Conservation (phyloP, 2,888 invertebrate genomes). For the Cephus spinipes region DNA sequence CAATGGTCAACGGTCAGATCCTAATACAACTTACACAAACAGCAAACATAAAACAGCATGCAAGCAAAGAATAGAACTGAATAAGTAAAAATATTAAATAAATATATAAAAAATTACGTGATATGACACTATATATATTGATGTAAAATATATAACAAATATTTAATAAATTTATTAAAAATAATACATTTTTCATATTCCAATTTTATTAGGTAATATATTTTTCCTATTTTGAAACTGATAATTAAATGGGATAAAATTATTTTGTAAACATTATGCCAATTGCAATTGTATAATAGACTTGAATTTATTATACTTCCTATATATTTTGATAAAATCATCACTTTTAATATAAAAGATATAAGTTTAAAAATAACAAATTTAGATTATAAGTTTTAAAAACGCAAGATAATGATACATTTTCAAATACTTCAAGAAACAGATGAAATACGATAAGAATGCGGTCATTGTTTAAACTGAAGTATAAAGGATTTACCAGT, state of each 20-base stretch:
- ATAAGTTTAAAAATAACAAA: background rate
- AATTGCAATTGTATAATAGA: background rate
- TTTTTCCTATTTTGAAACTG: background rate
- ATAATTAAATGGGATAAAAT: background rate
- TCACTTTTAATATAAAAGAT: background rate
- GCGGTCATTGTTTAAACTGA: background rate
- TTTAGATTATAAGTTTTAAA: background rate
- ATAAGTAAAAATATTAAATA: background rate
- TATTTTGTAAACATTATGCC: background rate
- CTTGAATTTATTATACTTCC: background rate
- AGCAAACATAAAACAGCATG: background rate
- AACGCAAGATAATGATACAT: background rate
- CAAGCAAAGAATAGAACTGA: background rate
- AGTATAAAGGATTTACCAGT: background rate
- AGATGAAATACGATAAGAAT: background rate
- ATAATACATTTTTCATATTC: background rate
- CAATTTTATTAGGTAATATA: background rate
- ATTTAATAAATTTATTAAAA: background rate
- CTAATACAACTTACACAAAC: background rate
- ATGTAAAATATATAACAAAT: background rate
- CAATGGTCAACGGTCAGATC: constrained; percentile 22
- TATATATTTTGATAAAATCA: background rate
- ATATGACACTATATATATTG: background rate
- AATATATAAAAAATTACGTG: background rate
- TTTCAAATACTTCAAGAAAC: background rate